These are phyloP conservation scores for Scolanthus callimorphus DNA, from an alignment of 92 coral and sea anemone genomes.

Conservation along the genomic window DNA sequence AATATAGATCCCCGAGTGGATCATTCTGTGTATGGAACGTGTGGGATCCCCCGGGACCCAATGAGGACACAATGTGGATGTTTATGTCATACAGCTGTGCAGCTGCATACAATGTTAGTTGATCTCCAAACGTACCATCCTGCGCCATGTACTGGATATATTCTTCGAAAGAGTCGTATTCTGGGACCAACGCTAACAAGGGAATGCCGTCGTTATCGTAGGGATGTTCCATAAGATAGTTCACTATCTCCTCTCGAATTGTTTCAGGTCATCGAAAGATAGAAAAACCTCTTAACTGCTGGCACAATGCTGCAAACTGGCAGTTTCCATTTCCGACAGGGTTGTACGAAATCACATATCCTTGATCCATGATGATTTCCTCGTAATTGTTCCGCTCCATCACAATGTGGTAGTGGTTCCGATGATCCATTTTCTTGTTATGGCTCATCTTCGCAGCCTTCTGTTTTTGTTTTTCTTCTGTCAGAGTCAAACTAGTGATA, in stretches of 20 bases:
- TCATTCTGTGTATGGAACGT: background rate
- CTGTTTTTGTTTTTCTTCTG: conserved; percentile 17
- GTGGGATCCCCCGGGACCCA: background rate
- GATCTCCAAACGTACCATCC: conserved; percentile 40
- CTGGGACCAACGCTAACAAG: background rate
- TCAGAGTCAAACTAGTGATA: conserved; percentile 28
- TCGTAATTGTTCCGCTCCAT: too few relatives aligned
- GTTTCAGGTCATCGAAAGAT: conserved; percentile 12
- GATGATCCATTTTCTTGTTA: too few relatives aligned
- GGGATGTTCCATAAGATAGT: conserved; percentile 2
- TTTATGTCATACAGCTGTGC: conserved; percentile 15
- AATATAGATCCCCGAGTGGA: background rate
- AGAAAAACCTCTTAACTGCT: background rate
- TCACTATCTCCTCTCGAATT: conserved; percentile 2
- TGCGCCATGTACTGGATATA: conserved; percentile 20
- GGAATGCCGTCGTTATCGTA: conserved; percentile 3
- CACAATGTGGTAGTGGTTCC: too few relatives aligned
- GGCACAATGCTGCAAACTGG: background rate
- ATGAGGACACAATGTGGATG: conserved; percentile 6
- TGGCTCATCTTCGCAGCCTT: too few relatives aligned
- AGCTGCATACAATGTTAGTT: conserved; percentile 38
- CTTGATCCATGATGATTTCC: conserved; percentile 2
- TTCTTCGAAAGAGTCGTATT: too few relatives aligned
- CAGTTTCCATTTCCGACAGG: conserved; percentile 28
- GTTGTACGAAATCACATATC: conserved; percentile 10